These are phyloP conservation scores for Andinoacara biseriatus DNA, from an alignment of 2,113 vertebrate genomes.

Conservation along the genomic window DNA sequence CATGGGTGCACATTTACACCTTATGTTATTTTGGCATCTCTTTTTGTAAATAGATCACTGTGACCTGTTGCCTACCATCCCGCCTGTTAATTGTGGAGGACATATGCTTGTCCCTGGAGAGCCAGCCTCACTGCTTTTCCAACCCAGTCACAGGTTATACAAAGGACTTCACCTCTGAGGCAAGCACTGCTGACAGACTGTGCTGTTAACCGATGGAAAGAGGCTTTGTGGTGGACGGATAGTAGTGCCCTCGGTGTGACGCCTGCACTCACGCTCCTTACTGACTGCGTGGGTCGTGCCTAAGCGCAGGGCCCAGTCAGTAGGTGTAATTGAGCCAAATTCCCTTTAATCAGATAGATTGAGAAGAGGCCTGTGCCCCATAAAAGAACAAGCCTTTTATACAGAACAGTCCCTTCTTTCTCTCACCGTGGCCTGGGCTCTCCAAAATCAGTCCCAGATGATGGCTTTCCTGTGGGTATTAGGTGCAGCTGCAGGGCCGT, in stretches of 20 bases:
- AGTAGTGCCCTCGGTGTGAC: slow-evolving; percentile 46
- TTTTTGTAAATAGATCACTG: slow-evolving; percentile 36
- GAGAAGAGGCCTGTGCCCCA: slow-evolving; percentile 61
- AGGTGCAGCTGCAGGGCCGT: slow-evolving; percentile 73
- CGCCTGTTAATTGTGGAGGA: slow-evolving; percentile 49
- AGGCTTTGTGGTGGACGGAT: slow-evolving; percentile 19
- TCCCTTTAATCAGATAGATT: slow-evolving; percentile 78
- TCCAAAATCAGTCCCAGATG: slow-evolving; percentile 81
- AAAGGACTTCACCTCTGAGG: slow-evolving; percentile 57
- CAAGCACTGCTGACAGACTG: slow-evolving; percentile 46
- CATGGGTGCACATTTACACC: slow-evolving; percentile 1
- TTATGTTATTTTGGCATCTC: slow-evolving; percentile 20
- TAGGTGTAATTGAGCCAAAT: slow-evolving; percentile 77
- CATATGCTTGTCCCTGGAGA: slow-evolving; percentile 51
- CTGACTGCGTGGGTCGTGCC: slow-evolving; percentile 40
- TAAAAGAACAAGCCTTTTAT: slow-evolving; percentile 54
- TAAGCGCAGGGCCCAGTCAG: slow-evolving; percentile 55
- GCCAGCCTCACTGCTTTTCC: slow-evolving; percentile 51
- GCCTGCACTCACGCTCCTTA: slow-evolving; percentile 16
- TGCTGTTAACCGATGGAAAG: slow-evolving; percentile 9
- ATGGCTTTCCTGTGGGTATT: slow-evolving; percentile 74
- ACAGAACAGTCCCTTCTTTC: slow-evolving; percentile 59
- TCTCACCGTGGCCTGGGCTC: slow-evolving; percentile 28
- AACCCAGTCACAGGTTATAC: slow-evolving; percentile 62
- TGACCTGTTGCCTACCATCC: slow-evolving; percentile 21